phyloP scores from a whole-genome alignment of 2,888 invertebrate genomes.

The Coremacera marginata region DNA sequence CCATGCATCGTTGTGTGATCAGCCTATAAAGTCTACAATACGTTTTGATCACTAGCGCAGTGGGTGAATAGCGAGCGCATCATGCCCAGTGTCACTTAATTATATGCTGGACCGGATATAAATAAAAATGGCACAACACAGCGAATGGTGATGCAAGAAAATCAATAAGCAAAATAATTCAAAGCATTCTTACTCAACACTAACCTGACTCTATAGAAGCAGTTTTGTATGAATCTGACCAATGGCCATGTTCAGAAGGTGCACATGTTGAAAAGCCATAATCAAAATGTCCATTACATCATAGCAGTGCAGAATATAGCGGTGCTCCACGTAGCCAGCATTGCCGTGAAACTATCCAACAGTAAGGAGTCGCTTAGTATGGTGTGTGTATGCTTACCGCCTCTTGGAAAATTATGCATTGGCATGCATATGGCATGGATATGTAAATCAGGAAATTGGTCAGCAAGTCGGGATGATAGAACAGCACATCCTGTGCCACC shows the following conservation, averaged over 20 bases:
- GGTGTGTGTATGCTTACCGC: constrained; percentile 81
- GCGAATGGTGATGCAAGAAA: constrained; percentile 76
- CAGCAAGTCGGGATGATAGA: constrained; percentile 92
- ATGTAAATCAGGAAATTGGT: constrained; percentile 90
- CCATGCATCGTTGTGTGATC: constrained; percentile 97
- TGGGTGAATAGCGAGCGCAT: constrained; percentile 83
- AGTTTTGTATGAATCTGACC: constrained; percentile 84
- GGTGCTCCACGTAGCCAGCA: constrained; percentile 96
- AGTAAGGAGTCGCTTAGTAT: constrained; percentile 85
- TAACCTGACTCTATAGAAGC: constrained; percentile 92
- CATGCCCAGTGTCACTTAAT: constrained; percentile 91
- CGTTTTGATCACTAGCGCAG: constrained; percentile 84
- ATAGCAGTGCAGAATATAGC: constrained; percentile 86
- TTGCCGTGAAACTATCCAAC: constrained; percentile 95
- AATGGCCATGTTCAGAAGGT: constrained; percentile 84
- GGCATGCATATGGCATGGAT: constrained; percentile 88
- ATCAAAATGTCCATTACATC: constrained; percentile 90
- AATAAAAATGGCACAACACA: constrained; percentile 85
- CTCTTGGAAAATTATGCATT: constrained; percentile 88
- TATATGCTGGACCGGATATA: constrained; percentile 88
- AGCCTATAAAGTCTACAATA: constrained; percentile 81
- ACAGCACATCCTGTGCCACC: constrained; percentile 86
- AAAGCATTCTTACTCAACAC: background rate
- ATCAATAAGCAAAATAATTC: constrained; percentile 9
- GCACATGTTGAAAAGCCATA: constrained; percentile 92